phyloP scores from a whole-genome alignment of 2,888 invertebrate species.

The Busseola fusca region DNA sequence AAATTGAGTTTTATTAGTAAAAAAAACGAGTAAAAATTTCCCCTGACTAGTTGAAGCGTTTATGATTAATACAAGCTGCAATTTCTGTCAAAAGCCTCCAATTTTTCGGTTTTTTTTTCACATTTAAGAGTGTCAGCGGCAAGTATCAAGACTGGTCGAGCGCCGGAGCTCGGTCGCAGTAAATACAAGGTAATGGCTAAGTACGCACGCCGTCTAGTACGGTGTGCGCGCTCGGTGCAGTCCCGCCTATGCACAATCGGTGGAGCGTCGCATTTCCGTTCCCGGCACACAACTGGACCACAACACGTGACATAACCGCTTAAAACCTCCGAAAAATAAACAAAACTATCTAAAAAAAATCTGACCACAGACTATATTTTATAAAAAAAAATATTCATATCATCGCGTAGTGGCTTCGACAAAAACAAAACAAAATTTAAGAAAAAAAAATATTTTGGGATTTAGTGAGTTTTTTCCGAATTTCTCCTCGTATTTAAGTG shows the following conservation, averaged over 20 bases:
- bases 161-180: constrained; percentile 80
- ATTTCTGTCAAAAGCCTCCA: neutral
- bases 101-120: constrained; percentile 5
- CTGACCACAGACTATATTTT: constrained; percentile 85
- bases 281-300: constrained; percentile 78
- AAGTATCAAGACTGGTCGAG: constrained; percentile 79
- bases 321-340: constrained; percentile 84
- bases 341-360: constrained; percentile 72
- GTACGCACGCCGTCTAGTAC: constrained; percentile 89
- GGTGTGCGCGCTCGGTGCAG: constrained; percentile 88
- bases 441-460: constrained; percentile 73
- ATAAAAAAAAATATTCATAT: constrained; percentile 79
- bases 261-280: constrained; percentile 87
- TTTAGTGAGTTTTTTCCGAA: constrained; percentile 81
- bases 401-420: constrained; percentile 65
- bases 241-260: constrained; percentile 89
- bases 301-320: constrained; percentile 85
- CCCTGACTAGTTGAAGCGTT: neutral
- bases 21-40: neutral
- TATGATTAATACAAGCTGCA: neutral
- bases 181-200: constrained; percentile 89
- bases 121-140: constrained; percentile 19
- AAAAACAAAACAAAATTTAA: constrained; percentile 57
- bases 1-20: neutral
- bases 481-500: constrained; percentile 76